Evolutionary conservation across 2,113 vertebrate species (phyloP), one percentile per base, ranked within the genome.

Genomic region (Chascanopsetta lugubris): DNA sequence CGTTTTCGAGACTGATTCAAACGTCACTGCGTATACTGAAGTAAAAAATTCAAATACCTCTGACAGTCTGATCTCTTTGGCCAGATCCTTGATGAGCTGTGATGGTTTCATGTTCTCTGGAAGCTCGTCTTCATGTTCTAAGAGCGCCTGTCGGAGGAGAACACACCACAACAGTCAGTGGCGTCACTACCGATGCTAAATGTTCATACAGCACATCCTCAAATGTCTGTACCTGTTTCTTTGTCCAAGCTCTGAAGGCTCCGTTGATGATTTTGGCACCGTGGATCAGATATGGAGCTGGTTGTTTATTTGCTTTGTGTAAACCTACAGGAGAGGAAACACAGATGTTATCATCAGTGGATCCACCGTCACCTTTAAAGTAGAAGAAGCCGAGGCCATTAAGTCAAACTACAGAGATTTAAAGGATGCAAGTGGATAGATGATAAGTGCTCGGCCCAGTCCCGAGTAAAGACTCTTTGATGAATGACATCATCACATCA

Each of bases 241-340:
- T 99, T 36, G 97, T 99, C 97, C 97, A 99, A 2, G 96, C 94
- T 88, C 97, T 94, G 87, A 99, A 99, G 84, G 97, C 96, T 90
- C 97, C 97, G 24, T 99, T 99, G 81, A 99, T 94, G 86, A 98
- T 95, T 94, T 98, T 98, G 90, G 97, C 97, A 92, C 95, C 97
- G 26, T 97, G 96, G 56, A 99, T 92, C 90, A 99, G 90, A 83
- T 98, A 96, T 27, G 93, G 87, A 38, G 94, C 91, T 76, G 96
- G 95, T 57, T 98, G 97, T 75, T 96, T 96, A 66, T 97, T 97
- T 77, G 95, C 92, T 91, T 97, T 98, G 89, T 99, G 97, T 92
- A 98, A 94, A 87, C 94, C 97, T 99, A 59, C 49, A 66, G 7
- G 85, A 57, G 80, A 59, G 48, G 53, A 60, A 18, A 68, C 21